Base-by-base conservation (phyloP, 2,797 vertebrate genomes). In the Oophaga sylvatica region DNA sequence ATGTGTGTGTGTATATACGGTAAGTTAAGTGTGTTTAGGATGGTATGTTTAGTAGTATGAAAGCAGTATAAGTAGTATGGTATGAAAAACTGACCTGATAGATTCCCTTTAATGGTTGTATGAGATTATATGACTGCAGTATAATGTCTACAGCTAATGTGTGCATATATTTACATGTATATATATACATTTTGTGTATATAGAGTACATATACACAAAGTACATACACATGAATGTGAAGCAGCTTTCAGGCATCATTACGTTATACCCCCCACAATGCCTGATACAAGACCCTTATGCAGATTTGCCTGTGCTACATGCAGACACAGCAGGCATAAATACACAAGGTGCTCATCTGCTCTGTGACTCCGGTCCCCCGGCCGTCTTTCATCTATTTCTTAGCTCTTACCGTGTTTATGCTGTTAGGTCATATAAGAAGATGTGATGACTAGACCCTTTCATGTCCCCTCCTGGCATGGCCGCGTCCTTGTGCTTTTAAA, bases 401-500 rank as follows among this genome's bases (percentile, higher is more conserved):
- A 75, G 0, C 90, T 93, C 84, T 60, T 90, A 87, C 45, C 73
- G 80, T 80, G 20, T 83, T 90, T 89, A 89, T 68, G 56, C 85
- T 57, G 45, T 88, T 89, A 89, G 78, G 68, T 90, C 68, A 77
- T 6, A 86, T 86, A 62, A 89, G 73, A 87, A 88, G 57, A 85
- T 57, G 68, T 79, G 88, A 88, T 13, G 0, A 88, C 84, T 78
- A 63, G 75, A 86, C 82, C 78, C 88, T 86, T 63, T 91, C 57
- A 1, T 85, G 59, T 81, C 20, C 56, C 29, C 31, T 41, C n/a
- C 63, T 76, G 48, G 75, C 45, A 53, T 20, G 35, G 29, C 13
- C 26, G 5, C 84, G 90, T 92, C 90, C 88, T 92, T 92, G 83
- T 88, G 86, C 90, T 81, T 90, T 63, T 68, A 90, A 92, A 92